Base-by-base conservation (phyloP, 2,797 vertebrate species). In the Enteromius anoplus region DNA sequence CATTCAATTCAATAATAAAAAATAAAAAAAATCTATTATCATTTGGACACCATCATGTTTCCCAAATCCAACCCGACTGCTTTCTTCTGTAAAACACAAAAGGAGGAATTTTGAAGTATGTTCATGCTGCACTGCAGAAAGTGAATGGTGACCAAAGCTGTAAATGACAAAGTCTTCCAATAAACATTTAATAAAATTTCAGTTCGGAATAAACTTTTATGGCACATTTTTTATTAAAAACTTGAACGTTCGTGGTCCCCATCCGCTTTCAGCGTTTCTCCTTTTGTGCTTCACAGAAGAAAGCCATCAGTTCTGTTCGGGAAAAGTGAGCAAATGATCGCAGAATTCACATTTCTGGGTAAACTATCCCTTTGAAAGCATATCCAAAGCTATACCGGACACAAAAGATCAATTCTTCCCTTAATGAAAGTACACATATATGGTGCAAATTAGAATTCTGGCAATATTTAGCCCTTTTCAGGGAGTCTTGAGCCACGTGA, bases 1-100 rank as follows among this genome's bases (percentile, higher is more conserved):
- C 88, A 88, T 86, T 83, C 81, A n/a, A 23, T 75, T 58, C 29
- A 10, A 75, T 58, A 23, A 40, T 17, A 23, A 37, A 37, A 12
- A 70, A 76, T 75, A 62, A 23, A 21, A 23, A 69, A 58, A 71
- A 17, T 47, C 14, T 8, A 49, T 32, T 34, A 32, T 68, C n/a
- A 17, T 37, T 19, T 37, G 8, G 8, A 2, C 51, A 58, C 29
- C 49, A 23, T 34, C 51, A 23, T 15, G 3, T 53, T 53, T 9
- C 34, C 9, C 17, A 21, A 37, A 34, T 17, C 64, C 58, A 62
- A 29, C 26, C 26, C 12, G 2, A 5, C 6, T 12, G 34, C 8
- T 4, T 10, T 66, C 37, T 11, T 34, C 0, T 2, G 64, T 37
- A 21, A 40, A 66, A 40, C 68, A 75, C 19, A 75, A 26, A 75